phyloP scores from a whole-genome alignment of 2,888 invertebrate genomes.

The Athripsodes cinereus region DNA sequence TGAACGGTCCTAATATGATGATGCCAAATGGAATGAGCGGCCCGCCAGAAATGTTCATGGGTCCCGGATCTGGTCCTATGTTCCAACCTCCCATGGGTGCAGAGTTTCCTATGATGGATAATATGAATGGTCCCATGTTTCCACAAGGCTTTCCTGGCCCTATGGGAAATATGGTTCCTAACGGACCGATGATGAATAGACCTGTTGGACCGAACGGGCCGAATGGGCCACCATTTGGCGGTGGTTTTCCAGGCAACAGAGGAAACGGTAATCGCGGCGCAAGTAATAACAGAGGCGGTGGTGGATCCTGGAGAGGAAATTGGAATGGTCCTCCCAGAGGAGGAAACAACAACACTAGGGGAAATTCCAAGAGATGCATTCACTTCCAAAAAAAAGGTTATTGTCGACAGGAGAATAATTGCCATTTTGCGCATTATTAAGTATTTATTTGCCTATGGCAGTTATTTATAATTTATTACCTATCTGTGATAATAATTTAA shows the following conservation, averaged over 20 bases:
- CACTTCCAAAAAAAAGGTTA: slow-evolving; percentile 75
- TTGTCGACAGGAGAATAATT: slow-evolving; percentile 76
- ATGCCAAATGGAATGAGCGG: slow-evolving; percentile 48
- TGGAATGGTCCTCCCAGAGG: slow-evolving; percentile 48
- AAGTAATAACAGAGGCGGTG: slow-evolving; percentile 46
- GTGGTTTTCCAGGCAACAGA: slow-evolving; percentile 30
- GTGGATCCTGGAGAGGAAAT: slow-evolving; percentile 46
- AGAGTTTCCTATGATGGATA: slow-evolving; percentile 38
- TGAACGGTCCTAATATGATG: slow-evolving; percentile 40
- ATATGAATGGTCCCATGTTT: slow-evolving; percentile 38
- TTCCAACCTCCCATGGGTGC: slow-evolving; percentile 10
- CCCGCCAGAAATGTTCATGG: slow-evolving; percentile 39
- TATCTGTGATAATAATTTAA: slow-evolving; percentile 1
- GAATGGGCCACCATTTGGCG: slow-evolving; percentile 33
- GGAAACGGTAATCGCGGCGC: slow-evolving; percentile 12
- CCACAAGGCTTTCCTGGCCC: slow-evolving; percentile 44
- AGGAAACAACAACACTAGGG: slow-evolving; percentile 44
- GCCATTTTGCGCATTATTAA: slow-evolving; percentile 68
- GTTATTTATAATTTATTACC: background rate
- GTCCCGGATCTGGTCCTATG: slow-evolving; percentile 22
- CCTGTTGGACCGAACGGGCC: slow-evolving; percentile 34
- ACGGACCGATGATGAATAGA: slow-evolving; percentile 29
- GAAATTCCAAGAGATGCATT: slow-evolving; percentile 61
- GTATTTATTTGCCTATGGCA: background rate
- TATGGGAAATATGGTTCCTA: slow-evolving; percentile 39